Percentiles rank a stretch among this genome's conserved stretches.
phyloP scores from a whole-genome alignment of 2,113 vertebrate species.

The Poeciliopsis retropinna region DNA sequence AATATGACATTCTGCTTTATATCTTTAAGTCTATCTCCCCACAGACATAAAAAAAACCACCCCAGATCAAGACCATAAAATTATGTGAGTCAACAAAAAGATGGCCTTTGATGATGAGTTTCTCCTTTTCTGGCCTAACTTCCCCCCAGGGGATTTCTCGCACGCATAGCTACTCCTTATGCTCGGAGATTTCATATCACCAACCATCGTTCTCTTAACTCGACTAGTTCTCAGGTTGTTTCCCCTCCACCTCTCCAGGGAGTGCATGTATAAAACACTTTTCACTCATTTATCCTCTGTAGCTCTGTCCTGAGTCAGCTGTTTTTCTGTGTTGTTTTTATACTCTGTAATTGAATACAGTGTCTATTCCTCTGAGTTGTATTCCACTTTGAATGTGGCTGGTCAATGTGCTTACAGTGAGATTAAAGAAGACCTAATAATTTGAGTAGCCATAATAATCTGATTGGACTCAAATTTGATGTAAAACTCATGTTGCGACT shows the following conservation, averaged over 20 bases:
- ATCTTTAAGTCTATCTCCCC: neutral
- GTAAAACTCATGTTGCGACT: too few species aligned
- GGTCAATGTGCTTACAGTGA: neutral
- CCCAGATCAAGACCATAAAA: neutral
- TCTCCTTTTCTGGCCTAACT: slow-evolving; percentile 3
- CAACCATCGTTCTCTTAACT: neutral
- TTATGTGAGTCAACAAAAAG: slow-evolving; percentile 43
- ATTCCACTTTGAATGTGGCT: neutral
- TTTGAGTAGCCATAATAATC: neutral
- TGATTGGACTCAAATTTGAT: too few species aligned
- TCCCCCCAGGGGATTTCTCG: slow-evolving; percentile 19
- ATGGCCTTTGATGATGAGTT: slow-evolving; percentile 12
- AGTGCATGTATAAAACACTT: neutral
- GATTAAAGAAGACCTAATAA: too few species aligned
- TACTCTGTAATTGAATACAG: slow-evolving; percentile 8
- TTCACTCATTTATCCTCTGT: neutral
- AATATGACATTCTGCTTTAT: neutral
- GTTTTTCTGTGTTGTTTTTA: neutral
- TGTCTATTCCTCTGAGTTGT: neutral
- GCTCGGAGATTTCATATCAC: neutral
- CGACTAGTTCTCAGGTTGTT: slow-evolving; percentile 9
- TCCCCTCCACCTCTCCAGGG: neutral
- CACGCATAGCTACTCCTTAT: slow-evolving; percentile 20
- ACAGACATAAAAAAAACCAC: neutral
- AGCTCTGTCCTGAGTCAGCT: neutral